Base-by-base conservation (phyloP, 1,140 invertebrate genomes). In the Tribolium castaneum region DNA sequence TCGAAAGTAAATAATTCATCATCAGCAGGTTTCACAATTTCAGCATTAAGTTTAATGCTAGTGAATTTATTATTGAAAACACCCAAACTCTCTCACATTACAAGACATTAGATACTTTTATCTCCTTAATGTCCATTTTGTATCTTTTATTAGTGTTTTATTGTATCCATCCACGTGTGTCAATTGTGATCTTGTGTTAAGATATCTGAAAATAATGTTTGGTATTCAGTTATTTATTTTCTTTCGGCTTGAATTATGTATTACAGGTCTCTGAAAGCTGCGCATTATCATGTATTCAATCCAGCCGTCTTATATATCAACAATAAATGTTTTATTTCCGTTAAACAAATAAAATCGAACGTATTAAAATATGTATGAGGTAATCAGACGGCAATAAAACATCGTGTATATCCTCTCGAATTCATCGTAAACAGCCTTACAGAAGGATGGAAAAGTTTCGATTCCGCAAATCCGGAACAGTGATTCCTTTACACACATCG, bases 401-500 rank as follows among this genome's bases (percentile, higher is more conserved):
- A 66, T 66, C 10, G n/a, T 66, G n/a, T 66, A 34, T 66, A 66
- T 66, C 30, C 30, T 34, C 14, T 12, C 10, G 30, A 66, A 66
- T 66, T 66, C 59, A 35, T 66, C 59, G 59, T 66, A 66, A 66
- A 66, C 59, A 66, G 25, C 3, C 59, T 35, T 66, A 66, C 30
- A 66, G 10, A 35, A 13, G 70, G 70, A 25, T 50, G 39, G 45
- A 72, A 72, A 72, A 51, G 50, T 72, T 72, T 72, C 50, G 70
- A 72, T 72, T 72, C 50, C 19, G 22, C 50, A 72, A 72, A 72
- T 72, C 59, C 45, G 70, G 50, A 72, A 72, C 70, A 72, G 70
- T 66, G 59, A 72, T 72, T 72, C 70, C 70, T 72, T 72, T 72
- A 51, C 70, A 72, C 70, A 72, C 45, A 52, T 72, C 70, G 22